These are phyloP conservation scores for Molossus alvarezi DNA, from an alignment of 2,797 vertebrate species.

Conservation along the genomic window DNA sequence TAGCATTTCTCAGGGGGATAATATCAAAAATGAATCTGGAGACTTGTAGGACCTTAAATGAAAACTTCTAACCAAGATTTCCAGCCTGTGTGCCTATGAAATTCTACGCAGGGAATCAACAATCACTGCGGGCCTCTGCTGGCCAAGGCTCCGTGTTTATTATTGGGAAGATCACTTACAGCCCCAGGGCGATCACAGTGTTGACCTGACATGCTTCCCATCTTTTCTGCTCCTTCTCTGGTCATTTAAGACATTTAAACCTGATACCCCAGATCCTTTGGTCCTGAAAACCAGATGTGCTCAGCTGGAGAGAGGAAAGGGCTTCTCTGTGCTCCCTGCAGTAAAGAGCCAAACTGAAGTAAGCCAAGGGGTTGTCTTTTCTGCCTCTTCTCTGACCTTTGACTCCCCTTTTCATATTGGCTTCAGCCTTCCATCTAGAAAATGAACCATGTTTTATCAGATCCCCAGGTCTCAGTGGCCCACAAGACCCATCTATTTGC, in stretches of 20 bases:
- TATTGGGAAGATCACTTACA: constrained; percentile 72
- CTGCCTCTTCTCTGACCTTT: background rate
- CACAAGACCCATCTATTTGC: background rate
- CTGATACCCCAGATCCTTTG: constrained; percentile 68
- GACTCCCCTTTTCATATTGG: background rate
- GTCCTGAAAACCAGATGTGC: constrained; percentile 80
- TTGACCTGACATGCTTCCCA: constrained; percentile 37
- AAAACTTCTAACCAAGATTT: constrained; percentile 60
- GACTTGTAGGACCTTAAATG: background rate
- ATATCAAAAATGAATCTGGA: constrained; percentile 57
- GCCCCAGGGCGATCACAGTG: constrained; percentile 57
- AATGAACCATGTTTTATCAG: background rate
- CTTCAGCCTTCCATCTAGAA: background rate
- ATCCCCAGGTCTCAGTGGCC: background rate
- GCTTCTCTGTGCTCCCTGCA: background rate
- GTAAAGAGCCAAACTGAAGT: background rate
- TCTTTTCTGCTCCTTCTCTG: constrained; percentile 65
- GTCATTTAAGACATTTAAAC: constrained; percentile 77
- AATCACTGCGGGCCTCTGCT: background rate
- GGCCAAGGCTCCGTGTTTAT: constrained; percentile 68
- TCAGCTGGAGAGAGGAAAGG: constrained; percentile 80
- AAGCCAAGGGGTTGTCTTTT: background rate
- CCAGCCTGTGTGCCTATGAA: constrained; percentile 31
- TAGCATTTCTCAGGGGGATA: constrained; percentile 34
- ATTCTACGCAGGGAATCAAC: constrained; percentile 17